phyloP scores from a whole-genome alignment of 2,113 vertebrate species.

The Protomyctophum bolini region DNA sequence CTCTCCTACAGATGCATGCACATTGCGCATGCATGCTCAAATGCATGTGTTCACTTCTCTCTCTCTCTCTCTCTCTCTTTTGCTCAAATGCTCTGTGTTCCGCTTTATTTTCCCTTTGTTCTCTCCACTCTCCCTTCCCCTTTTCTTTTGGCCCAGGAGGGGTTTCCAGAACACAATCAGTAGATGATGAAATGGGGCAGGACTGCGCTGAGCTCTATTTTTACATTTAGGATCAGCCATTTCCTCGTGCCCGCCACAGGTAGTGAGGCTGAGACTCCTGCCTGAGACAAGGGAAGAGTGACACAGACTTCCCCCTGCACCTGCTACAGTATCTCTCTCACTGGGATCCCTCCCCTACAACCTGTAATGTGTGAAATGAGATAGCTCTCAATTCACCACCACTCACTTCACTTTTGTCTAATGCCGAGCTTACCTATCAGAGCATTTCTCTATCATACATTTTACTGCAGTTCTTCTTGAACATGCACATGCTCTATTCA shows the following conservation, averaged over 20 bases:
- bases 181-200: conserved; percentile 74
- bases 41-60: too few relatives aligned
- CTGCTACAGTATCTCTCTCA: conserved; percentile 5
- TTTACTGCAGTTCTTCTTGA: too few relatives aligned
- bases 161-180: conserved; percentile 64
- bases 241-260: conserved; percentile 63
- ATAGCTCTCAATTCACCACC: too few relatives aligned
- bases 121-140: conserved; percentile 9
- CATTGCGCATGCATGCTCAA: conserved; percentile 10
- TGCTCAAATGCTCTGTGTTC: background rate
- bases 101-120: conserved; percentile 7
- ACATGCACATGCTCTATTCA: too few relatives aligned
- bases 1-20: conserved; percentile 2
- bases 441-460: too few relatives aligned
- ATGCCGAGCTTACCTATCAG: too few relatives aligned
- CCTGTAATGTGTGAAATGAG: background rate
- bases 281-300: conserved; percentile 30
- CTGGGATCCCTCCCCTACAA: background rate
- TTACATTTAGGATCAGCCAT: conserved; percentile 64
- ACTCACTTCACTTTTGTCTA: too few relatives aligned
- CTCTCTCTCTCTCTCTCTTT: conserved; percentile 1
- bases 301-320: conserved; percentile 28
- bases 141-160: conserved; percentile 39
- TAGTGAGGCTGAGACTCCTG: conserved; percentile 48
- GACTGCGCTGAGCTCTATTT: conserved; percentile 69